phyloP scores from a whole-genome alignment of 2,888 invertebrate species.

The Phasia obesa region DNA sequence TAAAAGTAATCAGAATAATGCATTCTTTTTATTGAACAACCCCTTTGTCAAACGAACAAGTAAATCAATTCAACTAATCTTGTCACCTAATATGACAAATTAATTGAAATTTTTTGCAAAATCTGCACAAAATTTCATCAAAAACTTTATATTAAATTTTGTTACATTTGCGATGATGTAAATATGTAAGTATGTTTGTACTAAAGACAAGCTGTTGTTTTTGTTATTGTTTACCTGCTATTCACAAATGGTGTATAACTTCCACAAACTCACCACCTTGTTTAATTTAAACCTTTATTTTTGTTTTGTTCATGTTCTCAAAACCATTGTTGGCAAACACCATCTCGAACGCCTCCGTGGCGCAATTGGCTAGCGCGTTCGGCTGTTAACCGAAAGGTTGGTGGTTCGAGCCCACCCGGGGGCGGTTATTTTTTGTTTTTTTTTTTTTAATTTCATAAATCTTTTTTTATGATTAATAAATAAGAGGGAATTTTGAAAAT shows the following conservation, averaged over 20 bases:
- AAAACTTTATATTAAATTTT: constrained; percentile 37
- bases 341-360: constrained; percentile 88
- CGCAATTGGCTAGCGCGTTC: constrained; percentile 98
- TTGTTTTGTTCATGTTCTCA: background rate
- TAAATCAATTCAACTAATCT: constrained; percentile 49
- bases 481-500: background rate
- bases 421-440: constrained; percentile 84
- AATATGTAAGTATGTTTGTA: too few relatives aligned
- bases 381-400: constrained; percentile 99
- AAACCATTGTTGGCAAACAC: background rate
- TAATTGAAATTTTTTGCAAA: constrained; percentile 61
- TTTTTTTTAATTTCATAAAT: constrained; percentile 21
- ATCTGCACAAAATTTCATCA: constrained; percentile 49
- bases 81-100: constrained; percentile 59
- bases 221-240: too few relatives aligned
- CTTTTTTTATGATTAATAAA: background rate
- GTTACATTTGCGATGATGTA: too few relatives aligned
- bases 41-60: constrained; percentile 16
- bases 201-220: too few relatives aligned
- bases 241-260: too few relatives aligned
- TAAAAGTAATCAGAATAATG: background rate
- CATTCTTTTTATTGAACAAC: constrained; percentile 14
- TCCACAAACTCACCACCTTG: too few relatives aligned
- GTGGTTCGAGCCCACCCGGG: constrained; percentile 99
- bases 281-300: background rate